Evolutionary conservation across 2,888 invertebrate genomes (phyloP), one percentile per base, ranked within the genome.

Genomic region (Thera britannica): DNA sequence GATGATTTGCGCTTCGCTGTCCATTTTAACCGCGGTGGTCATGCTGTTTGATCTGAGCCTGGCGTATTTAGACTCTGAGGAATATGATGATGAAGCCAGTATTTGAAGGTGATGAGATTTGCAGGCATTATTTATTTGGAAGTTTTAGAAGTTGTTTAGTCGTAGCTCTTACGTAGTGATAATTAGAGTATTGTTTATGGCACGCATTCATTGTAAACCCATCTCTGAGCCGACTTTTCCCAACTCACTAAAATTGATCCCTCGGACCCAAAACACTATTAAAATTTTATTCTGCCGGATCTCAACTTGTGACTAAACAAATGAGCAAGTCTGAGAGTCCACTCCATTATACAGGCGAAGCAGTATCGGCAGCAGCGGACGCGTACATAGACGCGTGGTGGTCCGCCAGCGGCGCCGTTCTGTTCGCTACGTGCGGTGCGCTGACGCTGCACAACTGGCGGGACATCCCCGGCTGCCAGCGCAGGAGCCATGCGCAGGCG

Each of bases 361-460:
- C 84, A 67, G 87, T 93, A 64, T 91, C 92, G 56, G 89, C 89
- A 72, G 83, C 88, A 66, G 87, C 92, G 59, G 93, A 93, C 75
- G 85, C 90, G 52, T 92, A 90, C 77, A 79, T 93, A n/a, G 91
- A 90, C 75, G 88, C 89, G 62, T 92, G 90, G 90, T 93, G 92
- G 93, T 90, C 90, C 0, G 86, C 86, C 2, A 74, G 78, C 5
- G 93, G 92, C n/a, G 85, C 83, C 5, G 75, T 77, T 7, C 72
- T 92, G 35, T 92, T 85, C 76, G 92, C 81, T 0, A 80, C 85
- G 0, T 87, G 90, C 68, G 93, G 89, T 1, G 85, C 80, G 0
- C 74, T 89, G n/a, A 89, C 89, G 0, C 72, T 92, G 41, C 77
- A 78, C 58, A 71, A 77, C n/a, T 93, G 93, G 93, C 82, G 80